Percentiles rank a stretch among this genome's conserved stretches.
These are phyloP conservation scores for Caenorhabditis macrosperma DNA, from an alignment of 2,888 invertebrate species.

Conservation along the genomic window DNA sequence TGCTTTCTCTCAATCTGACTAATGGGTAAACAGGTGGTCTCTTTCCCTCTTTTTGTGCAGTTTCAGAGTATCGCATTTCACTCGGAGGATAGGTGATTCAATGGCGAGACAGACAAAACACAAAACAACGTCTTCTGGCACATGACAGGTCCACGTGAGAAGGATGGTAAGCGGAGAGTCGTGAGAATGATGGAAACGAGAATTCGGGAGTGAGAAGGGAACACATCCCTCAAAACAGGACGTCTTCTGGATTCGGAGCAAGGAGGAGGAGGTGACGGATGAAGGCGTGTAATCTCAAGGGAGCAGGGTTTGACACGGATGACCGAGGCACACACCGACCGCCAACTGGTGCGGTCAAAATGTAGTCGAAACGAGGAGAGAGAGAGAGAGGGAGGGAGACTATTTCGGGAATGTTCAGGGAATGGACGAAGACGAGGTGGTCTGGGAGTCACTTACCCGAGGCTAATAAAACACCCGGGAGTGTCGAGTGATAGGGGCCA, in stretches of 20 bases:
- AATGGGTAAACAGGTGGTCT: conserved; percentile 19
- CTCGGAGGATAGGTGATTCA: neutral
- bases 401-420: conserved; percentile 1
- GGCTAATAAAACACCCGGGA: neutral
- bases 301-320: conserved; percentile 3
- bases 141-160: neutral
- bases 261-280: neutral
- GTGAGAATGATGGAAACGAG: conserved; percentile 35
- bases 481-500: neutral
- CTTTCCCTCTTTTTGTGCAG: neutral
- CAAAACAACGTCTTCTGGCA: conserved; percentile 2
- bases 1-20: neutral
- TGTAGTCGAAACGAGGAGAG: too few relatives aligned
- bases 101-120: neutral
- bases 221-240: conserved; percentile 9
- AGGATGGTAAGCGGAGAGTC: conserved; percentile 6
- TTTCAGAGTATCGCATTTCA: neutral
- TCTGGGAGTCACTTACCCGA: neutral
- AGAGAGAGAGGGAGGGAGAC: neutral
- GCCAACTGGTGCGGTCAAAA: conserved; percentile 2
- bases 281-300: neutral
- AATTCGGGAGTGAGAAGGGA: neutral
- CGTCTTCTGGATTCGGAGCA: neutral
- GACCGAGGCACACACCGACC: neutral
- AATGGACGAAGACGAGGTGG: neutral